Evolutionary conservation across 2,888 invertebrate genomes (phyloP).

Genomic region (Cataglyphis livida): DNA sequence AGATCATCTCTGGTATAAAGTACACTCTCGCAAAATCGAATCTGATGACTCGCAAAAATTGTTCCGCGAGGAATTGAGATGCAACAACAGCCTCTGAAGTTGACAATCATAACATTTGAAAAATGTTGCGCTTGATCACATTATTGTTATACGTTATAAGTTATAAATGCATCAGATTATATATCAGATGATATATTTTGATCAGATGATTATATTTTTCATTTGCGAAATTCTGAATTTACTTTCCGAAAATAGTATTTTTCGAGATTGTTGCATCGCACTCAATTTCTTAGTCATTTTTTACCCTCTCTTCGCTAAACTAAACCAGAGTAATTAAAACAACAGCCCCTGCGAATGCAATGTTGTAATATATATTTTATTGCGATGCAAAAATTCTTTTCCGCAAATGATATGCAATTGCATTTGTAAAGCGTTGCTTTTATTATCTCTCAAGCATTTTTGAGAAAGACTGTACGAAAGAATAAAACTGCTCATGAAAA

Average conservation of each 20-base stretch:
- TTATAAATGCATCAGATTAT: background rate
- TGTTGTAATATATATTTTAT: background rate
- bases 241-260: background rate
- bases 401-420: background rate
- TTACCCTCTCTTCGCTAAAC: background rate
- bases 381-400: background rate
- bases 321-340: background rate
- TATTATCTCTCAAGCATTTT: background rate
- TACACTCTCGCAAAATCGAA: constrained; percentile 2
- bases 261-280: background rate
- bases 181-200: background rate
- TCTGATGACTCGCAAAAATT: constrained; percentile 13
- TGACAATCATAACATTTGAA: background rate
- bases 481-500: background rate
- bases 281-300: background rate
- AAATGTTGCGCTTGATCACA: background rate
- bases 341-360: background rate
- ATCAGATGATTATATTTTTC: background rate
- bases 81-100: background rate
- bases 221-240: background rate
- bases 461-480: background rate
- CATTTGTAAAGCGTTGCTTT: background rate
- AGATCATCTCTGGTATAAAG: constrained; percentile 17
- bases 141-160: background rate
- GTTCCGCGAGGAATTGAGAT: background rate